These are phyloP conservation scores for Syndactyla subalaris DNA, from an alignment of 2,797 vertebrate species.

Conservation along the genomic window DNA sequence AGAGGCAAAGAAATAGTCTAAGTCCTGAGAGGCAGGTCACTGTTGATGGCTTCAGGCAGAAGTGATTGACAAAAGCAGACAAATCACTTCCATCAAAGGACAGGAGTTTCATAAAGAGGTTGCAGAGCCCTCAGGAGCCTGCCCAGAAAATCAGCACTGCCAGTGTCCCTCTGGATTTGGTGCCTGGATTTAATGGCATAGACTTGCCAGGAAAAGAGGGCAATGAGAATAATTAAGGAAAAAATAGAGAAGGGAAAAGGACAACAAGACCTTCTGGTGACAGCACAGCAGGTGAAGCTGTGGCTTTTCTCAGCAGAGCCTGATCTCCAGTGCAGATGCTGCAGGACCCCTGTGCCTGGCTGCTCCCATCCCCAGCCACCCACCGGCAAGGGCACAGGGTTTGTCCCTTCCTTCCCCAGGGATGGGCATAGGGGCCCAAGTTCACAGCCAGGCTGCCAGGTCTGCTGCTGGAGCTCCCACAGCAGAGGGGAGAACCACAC, in stretches of 20 bases:
- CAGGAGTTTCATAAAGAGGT: not conserved
- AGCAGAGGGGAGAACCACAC: not conserved
- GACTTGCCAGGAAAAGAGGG: not conserved
- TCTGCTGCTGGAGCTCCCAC: not conserved
- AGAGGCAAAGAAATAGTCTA: not conserved
- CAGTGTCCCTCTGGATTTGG: not conserved
- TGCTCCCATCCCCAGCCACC: rapidly evolving
- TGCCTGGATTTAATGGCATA: not conserved
- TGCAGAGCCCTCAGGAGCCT: not conserved
- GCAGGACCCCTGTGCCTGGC: not conserved
- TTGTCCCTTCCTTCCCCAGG: not conserved
- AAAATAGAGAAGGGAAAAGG: not conserved
- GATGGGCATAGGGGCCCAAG: not conserved
- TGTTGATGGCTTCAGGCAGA: not conserved
- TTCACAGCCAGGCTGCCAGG: not conserved
- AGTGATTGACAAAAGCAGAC: not conserved
- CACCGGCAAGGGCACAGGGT: rapidly evolving
- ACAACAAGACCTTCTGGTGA: not conserved
- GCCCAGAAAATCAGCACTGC: not conserved
- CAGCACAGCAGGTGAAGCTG: not conserved
- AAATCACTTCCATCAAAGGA: not conserved
- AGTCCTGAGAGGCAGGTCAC: not conserved
- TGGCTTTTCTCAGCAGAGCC: not conserved
- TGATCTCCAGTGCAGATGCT: not conserved
- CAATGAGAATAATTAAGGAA: not conserved